Evolutionary conservation across 2,113 vertebrate genomes (phyloP).

Genomic region (Clinocottus analis): DNA sequence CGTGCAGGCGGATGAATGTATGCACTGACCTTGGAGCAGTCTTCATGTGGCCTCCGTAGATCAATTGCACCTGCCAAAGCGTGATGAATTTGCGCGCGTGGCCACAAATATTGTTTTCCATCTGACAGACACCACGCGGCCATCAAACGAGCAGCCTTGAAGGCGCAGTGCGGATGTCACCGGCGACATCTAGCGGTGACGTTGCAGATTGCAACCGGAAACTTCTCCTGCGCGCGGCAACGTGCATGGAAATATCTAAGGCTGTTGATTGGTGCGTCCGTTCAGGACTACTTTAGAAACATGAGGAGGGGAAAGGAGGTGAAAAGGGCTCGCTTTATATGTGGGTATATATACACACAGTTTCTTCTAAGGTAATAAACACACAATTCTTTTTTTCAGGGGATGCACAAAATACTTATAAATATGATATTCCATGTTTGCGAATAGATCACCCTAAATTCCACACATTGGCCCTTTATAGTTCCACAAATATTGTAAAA

Average conservation of each 20-base stretch:
- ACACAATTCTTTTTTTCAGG: neutral
- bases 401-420: neutral
- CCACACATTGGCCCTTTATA: neutral
- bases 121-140: constrained; percentile 9
- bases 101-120: constrained; percentile 25
- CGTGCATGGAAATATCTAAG: neutral
- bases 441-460: neutral
- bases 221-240: neutral
- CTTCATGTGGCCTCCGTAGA: constrained; percentile 25
- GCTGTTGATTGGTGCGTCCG: neutral
- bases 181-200: neutral
- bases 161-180: neutral
- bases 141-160: neutral
- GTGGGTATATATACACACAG: neutral
- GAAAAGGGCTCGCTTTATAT: neutral
- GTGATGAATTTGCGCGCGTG: constrained; percentile 38
- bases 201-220: neutral
- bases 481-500: constrained; percentile 1
- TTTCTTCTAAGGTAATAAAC: too few species aligned
- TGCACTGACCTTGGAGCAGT: constrained; percentile 40
- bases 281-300: neutral
- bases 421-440: neutral
- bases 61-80: constrained; percentile 46
- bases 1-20: constrained; percentile 28
- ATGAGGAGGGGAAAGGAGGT: neutral